These are phyloP conservation scores for Pelecanus crispus DNA, from an alignment of 2,113 vertebrate genomes.

Conservation along the genomic window DNA sequence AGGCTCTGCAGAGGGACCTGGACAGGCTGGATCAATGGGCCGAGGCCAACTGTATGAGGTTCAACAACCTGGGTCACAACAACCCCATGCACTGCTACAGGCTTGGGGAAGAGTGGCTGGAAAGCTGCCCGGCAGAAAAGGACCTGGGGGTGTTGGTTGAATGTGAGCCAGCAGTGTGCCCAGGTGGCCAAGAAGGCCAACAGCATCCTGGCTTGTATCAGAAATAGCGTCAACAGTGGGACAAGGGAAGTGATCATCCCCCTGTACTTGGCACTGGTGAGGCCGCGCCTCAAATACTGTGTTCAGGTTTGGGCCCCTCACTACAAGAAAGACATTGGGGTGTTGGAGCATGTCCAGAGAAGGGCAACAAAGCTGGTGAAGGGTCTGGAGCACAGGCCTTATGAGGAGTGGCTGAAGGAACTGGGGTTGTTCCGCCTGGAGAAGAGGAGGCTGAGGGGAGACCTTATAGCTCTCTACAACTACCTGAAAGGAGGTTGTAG, in stretches of 20 bases:
- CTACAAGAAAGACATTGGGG: not conserved
- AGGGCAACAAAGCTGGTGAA: not conserved
- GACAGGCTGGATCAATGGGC: fast-evolving
- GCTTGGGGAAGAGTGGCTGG: not conserved
- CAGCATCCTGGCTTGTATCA: not conserved
- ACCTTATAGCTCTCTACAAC: not conserved
- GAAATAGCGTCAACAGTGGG: not conserved
- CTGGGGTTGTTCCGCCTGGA: no score
- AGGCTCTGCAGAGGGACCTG: not conserved
- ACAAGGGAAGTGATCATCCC: fast-evolving
- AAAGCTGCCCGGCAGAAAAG: fast-evolving
- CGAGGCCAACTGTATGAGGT: fast-evolving
- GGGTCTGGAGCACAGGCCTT: not conserved
- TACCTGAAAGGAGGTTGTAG: not conserved
- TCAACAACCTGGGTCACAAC: not conserved
- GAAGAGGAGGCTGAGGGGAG: not conserved
- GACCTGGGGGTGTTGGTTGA: not conserved
- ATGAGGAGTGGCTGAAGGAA: not conserved
- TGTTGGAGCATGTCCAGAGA: fast-evolving
- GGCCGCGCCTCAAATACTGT: fast-evolving
- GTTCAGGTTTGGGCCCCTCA: not conserved
- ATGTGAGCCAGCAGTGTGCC: not conserved
- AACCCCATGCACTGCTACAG: fast-evolving
- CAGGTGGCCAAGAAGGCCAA: not conserved
- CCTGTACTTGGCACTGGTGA: not conserved